These are phyloP conservation scores for Crematogaster levior DNA, from an alignment of 2,888 invertebrate genomes.

Conservation along the genomic window DNA sequence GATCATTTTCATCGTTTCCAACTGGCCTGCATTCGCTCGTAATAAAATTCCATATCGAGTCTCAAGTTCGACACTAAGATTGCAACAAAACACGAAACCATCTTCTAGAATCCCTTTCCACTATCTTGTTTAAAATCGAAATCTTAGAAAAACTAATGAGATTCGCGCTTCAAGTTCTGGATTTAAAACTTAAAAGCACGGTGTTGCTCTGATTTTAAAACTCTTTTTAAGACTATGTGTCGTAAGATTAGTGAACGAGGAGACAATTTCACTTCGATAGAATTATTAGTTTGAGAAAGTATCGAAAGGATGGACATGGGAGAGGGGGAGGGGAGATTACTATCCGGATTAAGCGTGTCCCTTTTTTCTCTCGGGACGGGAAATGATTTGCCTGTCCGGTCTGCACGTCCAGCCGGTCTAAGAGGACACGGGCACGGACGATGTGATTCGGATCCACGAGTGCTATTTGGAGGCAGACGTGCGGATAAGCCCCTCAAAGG, in stretches of 20 bases:
- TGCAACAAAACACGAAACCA: neutral
- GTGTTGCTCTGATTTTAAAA: neutral
- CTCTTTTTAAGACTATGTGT: neutral
- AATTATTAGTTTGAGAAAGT: slow-evolving; percentile 42
- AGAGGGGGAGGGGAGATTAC: neutral
- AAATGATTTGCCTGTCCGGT: slow-evolving; percentile 47
- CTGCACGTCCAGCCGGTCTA: slow-evolving; percentile 48
- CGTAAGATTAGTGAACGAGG: too few species aligned
- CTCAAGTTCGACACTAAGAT: neutral
- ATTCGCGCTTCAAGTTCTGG: neutral
- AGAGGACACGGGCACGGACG: slow-evolving; percentile 50
- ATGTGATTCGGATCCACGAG: slow-evolving; percentile 58
- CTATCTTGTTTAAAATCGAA: neutral
- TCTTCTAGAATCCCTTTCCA: too few species aligned
- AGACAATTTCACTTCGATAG: slow-evolving; percentile 7
- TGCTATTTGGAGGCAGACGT: slow-evolving; percentile 66
- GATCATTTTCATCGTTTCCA: neutral
- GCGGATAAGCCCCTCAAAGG: slow-evolving; percentile 70
- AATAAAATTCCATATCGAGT: neutral
- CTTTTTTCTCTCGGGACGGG: slow-evolving; percentile 33
- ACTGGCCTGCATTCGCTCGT: neutral
- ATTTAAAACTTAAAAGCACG: neutral
- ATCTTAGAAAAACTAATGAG: neutral
- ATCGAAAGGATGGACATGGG: slow-evolving; percentile 14
- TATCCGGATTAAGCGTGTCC: slow-evolving; percentile 45